Conservation (phyloP, 2,113 vertebrate species). For the Oreamnos americanus region DNA sequence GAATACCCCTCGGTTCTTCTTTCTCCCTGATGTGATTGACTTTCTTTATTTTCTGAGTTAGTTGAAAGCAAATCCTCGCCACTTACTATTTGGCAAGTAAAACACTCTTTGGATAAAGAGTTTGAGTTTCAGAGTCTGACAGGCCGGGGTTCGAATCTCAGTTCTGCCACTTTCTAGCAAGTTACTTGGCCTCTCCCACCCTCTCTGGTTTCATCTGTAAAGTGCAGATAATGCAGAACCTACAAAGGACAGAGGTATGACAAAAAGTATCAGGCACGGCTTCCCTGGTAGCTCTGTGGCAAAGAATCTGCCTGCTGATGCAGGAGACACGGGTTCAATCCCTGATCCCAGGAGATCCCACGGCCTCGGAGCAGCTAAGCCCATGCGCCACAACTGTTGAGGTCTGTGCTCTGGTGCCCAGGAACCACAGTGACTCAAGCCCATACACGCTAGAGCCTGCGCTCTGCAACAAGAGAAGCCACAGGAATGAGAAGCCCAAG, state of each 20-base stretch:
- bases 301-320: background rate
- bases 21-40: background rate
- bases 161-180: background rate
- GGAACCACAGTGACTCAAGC: background rate
- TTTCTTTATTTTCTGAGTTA: background rate
- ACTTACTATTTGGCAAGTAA: background rate
- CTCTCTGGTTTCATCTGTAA: background rate
- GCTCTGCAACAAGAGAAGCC: background rate
- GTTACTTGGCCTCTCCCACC: no score
- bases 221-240: fast-evolving
- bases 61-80: background rate
- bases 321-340: background rate
- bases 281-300: background rate
- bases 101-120: background rate
- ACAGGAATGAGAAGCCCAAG: background rate
- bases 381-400: fast-evolving
- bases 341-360: background rate
- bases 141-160: fast-evolving
- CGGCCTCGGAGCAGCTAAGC: fast-evolving
- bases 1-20: background rate
- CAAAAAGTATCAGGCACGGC: background rate
- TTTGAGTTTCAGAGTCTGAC: background rate
- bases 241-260: fast-evolving
- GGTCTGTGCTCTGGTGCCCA: background rate
- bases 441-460: background rate